Base-by-base conservation (phyloP, 2,888 invertebrate species). In the Habrosyne pyritoides region DNA sequence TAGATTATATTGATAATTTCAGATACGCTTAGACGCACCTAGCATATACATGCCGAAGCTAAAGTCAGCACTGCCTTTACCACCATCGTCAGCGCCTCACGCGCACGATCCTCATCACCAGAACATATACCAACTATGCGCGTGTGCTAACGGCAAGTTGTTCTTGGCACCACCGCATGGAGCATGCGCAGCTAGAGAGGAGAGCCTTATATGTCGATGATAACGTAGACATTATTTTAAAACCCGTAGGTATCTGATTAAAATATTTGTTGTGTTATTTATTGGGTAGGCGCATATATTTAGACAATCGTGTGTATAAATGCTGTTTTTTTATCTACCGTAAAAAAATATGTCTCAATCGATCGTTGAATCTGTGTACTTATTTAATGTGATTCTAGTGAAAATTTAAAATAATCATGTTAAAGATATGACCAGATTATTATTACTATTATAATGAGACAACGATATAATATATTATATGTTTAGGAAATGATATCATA, bases 101-200 rank as follows among this genome's bases (percentile, higher is more conserved):
- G 63, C 85, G 53, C 93, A 93, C 61, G 94, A 91, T 70, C 91
- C 93, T 0, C 91, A 92, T 55, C 93, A 94, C 80, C 94, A 95
- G 83, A 94, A 95, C 77, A 96, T 97, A 71, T 97, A 96, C 89
- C 98, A 98, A 88, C 91, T 98, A 68, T 98, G 98, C 89, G 96
- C 97, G 66, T 98, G 98, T 85, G 96, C 95, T 33, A 97, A 96
- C 83, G 98, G 98, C 48, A 96, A 97, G 83, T 93, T 98, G 59
- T 98, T 98, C 84, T 93, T 98, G 24, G 97, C 98, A 1, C 95
- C 96, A 4, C 95, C 98, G 0, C 96, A 96, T 76, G 96, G 96
- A 48, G 94, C 95, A 58, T 98, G 98, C 86, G 93, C 93, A 2
- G 96, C 93, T 0, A 78, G 93, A 33, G 93, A 93, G 65, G 93